Evolutionary conservation across 1,140 invertebrate genomes (phyloP).

Genomic region (Bactericera cockerelli): DNA sequence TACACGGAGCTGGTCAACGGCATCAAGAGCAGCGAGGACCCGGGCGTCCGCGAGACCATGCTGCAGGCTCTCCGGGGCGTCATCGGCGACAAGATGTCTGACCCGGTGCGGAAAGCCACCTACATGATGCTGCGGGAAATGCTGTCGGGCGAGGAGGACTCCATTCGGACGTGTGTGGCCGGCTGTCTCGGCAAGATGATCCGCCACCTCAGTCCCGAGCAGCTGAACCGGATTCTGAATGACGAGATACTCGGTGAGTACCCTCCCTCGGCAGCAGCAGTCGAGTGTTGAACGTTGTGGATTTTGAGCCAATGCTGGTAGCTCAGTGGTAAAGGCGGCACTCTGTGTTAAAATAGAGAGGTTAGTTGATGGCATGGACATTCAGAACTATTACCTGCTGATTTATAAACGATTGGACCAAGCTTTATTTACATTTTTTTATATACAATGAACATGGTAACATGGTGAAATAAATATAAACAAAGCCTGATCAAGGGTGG

Average conservation of each 20-base stretch:
- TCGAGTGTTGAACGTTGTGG: too few species aligned
- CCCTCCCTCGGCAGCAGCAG: too few species aligned
- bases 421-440: too few species aligned
- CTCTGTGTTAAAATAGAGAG: too few species aligned
- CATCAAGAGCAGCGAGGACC: not conserved
- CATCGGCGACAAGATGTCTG: slow-evolving; percentile 79
- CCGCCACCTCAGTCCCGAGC: slow-evolving; percentile 52
- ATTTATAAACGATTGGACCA: too few species aligned
- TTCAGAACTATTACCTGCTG: too few species aligned
- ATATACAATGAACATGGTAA: too few species aligned
- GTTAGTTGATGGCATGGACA: too few species aligned
- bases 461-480: too few species aligned
- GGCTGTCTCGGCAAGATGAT: slow-evolving; percentile 80
- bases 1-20: not conserved
- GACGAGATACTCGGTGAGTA: slow-evolving; percentile 56
- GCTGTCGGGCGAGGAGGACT: slow-evolving; percentile 60
- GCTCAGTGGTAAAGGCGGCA: too few species aligned
- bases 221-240: slow-evolving; percentile 54
- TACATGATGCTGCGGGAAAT: slow-evolving; percentile 47
- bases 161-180: slow-evolving; percentile 59
- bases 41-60: slow-evolving; percentile 60
- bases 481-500: too few species aligned
- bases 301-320: too few species aligned
- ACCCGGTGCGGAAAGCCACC: slow-evolving; percentile 58
- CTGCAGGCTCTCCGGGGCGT: slow-evolving; percentile 74